These are phyloP conservation scores for Neomorphus geoffroyi DNA, from an alignment of 2,797 vertebrate species.

Conservation along the genomic window DNA sequence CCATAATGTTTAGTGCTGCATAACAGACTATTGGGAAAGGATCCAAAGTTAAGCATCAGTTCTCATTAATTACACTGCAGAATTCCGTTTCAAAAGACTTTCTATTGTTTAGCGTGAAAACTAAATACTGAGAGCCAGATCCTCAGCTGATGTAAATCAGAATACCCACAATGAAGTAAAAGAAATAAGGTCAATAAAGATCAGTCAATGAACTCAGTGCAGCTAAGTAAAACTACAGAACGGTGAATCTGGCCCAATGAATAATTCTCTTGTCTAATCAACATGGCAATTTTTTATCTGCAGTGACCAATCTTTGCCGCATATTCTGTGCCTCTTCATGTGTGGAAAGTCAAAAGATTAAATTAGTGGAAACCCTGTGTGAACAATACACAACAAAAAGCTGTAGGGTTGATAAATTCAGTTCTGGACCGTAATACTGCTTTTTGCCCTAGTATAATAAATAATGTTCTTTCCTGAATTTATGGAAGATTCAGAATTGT, in stretches of 20 bases:
- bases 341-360: conserved; percentile 23
- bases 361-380: not conserved
- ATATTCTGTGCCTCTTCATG: not conserved
- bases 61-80: conserved; percentile 54
- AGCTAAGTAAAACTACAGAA: not conserved
- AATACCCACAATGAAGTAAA: not conserved
- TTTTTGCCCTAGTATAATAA: not conserved
- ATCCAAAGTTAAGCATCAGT: conserved; percentile 37
- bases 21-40: conserved; percentile 42
- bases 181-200: conserved; percentile 47
- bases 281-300: conserved; percentile 27
- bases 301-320: conserved; percentile 1
- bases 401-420: not conserved
- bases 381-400: not conserved
- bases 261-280: conserved; percentile 26
- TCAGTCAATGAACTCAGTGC: conserved; percentile 39
- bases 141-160: conserved; percentile 33
- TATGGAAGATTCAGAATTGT: not conserved
- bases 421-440: not conserved
- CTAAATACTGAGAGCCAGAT: too few relatives aligned
- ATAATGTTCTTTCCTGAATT: not conserved
- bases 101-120: conserved; percentile 40
- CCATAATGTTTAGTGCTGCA: conserved; percentile 18
- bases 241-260: conserved; percentile 33
- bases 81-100: conserved; percentile 57